Conservation (phyloP, 2,797 vertebrate species). For the Podarcis lilfordi region DNA sequence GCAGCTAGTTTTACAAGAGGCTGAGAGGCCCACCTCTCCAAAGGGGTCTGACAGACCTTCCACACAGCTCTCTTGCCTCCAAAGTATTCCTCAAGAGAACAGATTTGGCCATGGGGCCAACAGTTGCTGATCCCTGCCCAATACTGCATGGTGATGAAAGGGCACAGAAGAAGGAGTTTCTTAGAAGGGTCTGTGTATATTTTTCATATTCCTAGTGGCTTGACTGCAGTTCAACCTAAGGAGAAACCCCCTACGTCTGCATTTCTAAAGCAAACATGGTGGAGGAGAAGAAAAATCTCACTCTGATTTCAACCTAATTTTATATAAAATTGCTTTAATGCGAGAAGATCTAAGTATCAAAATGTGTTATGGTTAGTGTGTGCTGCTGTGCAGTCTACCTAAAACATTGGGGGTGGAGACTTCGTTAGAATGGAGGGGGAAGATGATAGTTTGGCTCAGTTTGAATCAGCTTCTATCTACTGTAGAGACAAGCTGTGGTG, state of each 20-base stretch:
- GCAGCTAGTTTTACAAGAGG: background rate
- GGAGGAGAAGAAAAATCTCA: background rate
- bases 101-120: background rate
- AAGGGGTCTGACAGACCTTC: no score
- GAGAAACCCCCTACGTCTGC: background rate
- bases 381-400: background rate
- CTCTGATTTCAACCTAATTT: background rate
- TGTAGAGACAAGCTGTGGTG: no score
- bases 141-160: background rate
- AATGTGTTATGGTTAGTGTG: background rate
- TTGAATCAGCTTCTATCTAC: background rate
- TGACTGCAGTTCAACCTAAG: no score
- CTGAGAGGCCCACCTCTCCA: background rate
- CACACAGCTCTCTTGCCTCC: background rate
- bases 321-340: background rate
- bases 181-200: background rate
- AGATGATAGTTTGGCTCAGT: no score
- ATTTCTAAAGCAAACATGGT: background rate
- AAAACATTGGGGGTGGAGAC: background rate
- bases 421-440: background rate
- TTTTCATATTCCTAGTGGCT: background rate
- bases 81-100: background rate
- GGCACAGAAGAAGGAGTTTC: no score
- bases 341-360: background rate
- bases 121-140: background rate